Base-by-base conservation (phyloP, 1,140 invertebrate species). In the Anastatus disparis region DNA sequence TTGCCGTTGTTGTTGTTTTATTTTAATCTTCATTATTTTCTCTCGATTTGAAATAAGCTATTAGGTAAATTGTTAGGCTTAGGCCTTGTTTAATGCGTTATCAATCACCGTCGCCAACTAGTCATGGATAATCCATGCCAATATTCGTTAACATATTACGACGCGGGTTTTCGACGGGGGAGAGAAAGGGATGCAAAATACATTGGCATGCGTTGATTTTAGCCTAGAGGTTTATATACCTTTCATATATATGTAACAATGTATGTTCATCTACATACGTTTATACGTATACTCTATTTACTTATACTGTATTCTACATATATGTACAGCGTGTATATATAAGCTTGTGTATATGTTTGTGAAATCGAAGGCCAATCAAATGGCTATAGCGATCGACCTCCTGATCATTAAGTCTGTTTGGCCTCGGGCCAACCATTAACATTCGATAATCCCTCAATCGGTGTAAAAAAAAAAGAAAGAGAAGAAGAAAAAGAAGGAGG, bases 81-180 rank as follows among this genome's bases (percentile, higher is more conserved):
- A 68, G 63, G 55, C n/a, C 44, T 17, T 71, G 74, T 12, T 78
- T 77, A 78, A 76, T 77, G 75, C 67, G 77, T 78, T 80, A 82
- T 83, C 79, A 83, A 83, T 82, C 81, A 82, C 76, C 74, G 61
- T 6, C 62, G 58, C 53, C 70, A 71, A 74, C 75, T 63, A 66
- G 72, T 55, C 74, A 66, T 56, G 65, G n/a, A n/a, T 78, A 79
- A 79, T 79, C 77, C 71, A 46, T 72, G 31, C 44, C 67, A 75
- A 75, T 67, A 76, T 75, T 77, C 76, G 75, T 66, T 55, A 59
- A 69, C 71, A 61, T 52, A n/a, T n/a, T n/a, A n/a, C n/a, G n/a
- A n/a, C n/a, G n/a, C n/a, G n/a, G n/a, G n/a, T n/a, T n/a, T n/a
- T n/a, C n/a, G n/a, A n/a, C n/a, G n/a, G n/a, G 48, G 59, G 72